Conservation (phyloP, 2,113 vertebrate species). For the Cichladusa arquata region DNA sequence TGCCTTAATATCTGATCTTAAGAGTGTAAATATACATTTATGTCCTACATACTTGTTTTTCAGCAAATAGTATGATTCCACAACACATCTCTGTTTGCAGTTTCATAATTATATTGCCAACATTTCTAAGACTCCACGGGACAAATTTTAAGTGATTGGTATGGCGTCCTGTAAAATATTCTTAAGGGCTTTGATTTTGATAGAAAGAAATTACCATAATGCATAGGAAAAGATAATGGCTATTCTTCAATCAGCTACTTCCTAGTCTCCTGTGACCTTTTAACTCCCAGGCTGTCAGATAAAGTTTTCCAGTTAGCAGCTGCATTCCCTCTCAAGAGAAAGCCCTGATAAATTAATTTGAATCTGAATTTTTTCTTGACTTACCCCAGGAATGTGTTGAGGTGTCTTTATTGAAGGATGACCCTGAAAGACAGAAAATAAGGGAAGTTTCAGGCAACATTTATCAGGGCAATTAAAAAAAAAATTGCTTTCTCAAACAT, state of each 20-base stretch:
- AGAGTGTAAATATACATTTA: neutral
- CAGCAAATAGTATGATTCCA: neutral
- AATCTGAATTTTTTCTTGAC: neutral
- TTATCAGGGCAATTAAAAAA: neutral
- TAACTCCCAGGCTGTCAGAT: neutral
- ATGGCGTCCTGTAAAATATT: neutral
- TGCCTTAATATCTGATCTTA: neutral
- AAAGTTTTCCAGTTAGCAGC: neutral
- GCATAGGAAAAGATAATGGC: neutral
- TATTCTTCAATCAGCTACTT: conserved; percentile 2
- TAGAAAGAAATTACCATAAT: neutral
- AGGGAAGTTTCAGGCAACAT: neutral
- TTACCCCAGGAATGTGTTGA: neutral
- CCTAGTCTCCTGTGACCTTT: neutral
- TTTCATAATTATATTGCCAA: neutral
- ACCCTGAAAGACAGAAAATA: neutral
- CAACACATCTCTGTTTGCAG: neutral
- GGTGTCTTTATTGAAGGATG: neutral
- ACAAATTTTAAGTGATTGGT: neutral
- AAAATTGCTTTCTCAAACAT: neutral
- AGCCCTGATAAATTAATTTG: neutral
- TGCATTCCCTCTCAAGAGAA: neutral
- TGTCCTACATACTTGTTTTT: neutral
- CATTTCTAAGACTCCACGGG: neutral
- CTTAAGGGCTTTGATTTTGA: neutral